phyloP scores from a whole-genome alignment of 1,140 invertebrate species.

The Acromyrmex echinatior region DNA sequence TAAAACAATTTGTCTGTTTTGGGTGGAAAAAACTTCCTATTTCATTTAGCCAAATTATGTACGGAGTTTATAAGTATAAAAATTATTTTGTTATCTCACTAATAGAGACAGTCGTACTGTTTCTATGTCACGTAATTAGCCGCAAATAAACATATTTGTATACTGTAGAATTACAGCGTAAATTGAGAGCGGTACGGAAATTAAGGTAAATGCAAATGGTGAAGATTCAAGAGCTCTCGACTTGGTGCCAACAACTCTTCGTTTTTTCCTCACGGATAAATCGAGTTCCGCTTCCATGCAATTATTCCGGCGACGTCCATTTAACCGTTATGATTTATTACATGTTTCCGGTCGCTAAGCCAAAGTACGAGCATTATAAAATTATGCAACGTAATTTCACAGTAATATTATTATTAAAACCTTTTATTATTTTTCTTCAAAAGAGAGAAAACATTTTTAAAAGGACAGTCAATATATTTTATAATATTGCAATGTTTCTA shows the following conservation, averaged over 20 bases:
- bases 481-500: not conserved
- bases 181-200: constrained; percentile 52
- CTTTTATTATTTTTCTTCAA: not conserved
- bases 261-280: constrained; percentile 53
- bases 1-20: not conserved
- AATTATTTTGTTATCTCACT: constrained; percentile 10
- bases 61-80: not conserved
- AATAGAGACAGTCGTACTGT: not conserved
- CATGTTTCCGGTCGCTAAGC: constrained; percentile 48
- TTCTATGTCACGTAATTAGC: not conserved
- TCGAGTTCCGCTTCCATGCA: constrained; percentile 54
- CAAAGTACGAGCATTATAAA: constrained; percentile 17
- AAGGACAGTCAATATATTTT: not conserved
- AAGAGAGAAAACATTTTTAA: not conserved
- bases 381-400: constrained; percentile 31
- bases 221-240: constrained; percentile 48
- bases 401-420: not conserved
- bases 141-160: constrained; percentile 21
- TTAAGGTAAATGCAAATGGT: constrained; percentile 51
- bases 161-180: constrained; percentile 38
- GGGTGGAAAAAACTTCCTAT: not conserved
- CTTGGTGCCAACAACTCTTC: constrained; percentile 36
- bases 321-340: constrained; percentile 67
- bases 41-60: constrained; percentile 3
- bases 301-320: constrained; percentile 63